Conservation (phyloP, 2,113 vertebrate species). For the Fulmarus glacialis region DNA sequence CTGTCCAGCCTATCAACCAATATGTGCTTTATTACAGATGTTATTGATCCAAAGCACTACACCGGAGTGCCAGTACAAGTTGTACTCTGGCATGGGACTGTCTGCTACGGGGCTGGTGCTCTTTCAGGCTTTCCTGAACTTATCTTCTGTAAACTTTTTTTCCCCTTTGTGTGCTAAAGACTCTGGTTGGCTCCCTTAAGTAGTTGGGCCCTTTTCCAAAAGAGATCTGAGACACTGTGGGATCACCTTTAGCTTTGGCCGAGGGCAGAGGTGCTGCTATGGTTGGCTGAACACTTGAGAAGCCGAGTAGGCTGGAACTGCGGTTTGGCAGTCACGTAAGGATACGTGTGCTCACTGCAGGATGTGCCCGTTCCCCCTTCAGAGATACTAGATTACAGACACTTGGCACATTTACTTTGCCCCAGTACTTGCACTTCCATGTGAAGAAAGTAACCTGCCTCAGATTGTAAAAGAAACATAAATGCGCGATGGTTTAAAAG, state of each 20-base stretch:
- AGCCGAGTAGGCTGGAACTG: background rate
- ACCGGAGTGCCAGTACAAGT: background rate
- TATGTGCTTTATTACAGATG: background rate
- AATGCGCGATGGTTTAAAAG: background rate
- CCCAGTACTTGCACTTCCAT: background rate
- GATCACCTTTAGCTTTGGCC: constrained; percentile 8
- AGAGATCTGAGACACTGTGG: background rate
- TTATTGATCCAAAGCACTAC: background rate
- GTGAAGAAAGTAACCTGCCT: background rate
- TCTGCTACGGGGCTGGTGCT: background rate
- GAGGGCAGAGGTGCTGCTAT: background rate
- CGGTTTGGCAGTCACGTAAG: background rate
- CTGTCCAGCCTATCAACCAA: background rate
- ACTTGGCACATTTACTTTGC: background rate
- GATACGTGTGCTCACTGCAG: background rate
- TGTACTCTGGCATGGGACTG: background rate
- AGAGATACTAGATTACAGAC: background rate
- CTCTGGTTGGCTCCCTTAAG: background rate
- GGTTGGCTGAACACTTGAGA: background rate
- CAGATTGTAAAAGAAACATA: background rate
- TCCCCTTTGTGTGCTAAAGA: background rate
- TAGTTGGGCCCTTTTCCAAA: background rate
- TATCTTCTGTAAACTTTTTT: background rate
- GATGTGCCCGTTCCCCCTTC: background rate
- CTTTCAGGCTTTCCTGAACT: background rate